Percentiles rank a stretch among this genome's conserved stretches.
phyloP scores from a whole-genome alignment of 2,797 vertebrate genomes.

The Hoplostethus mediterraneus region DNA sequence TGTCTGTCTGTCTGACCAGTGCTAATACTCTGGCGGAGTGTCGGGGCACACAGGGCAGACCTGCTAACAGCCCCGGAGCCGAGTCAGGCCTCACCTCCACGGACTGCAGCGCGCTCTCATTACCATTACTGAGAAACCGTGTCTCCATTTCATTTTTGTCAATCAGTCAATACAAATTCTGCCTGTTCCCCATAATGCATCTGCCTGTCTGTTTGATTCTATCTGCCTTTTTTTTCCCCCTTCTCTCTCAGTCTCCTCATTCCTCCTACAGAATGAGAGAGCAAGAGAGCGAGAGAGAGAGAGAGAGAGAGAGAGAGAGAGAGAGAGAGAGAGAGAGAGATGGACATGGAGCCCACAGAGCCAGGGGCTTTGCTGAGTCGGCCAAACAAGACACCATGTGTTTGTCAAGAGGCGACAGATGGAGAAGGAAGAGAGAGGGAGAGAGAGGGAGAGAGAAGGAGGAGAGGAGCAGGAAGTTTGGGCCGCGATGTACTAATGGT shows the following conservation, averaged over 20 bases:
- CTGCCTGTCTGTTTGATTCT: neutral
- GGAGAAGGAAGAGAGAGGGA: slow-evolving; percentile 62
- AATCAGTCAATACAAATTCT: no score
- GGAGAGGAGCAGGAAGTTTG: slow-evolving; percentile 42
- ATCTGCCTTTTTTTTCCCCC: neutral
- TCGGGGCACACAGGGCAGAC: slow-evolving; percentile 45
- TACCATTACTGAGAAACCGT: neutral
- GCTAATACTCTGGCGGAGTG: slow-evolving; percentile 43
- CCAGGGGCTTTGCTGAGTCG: slow-evolving; percentile 68
- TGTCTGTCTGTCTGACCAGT: slow-evolving; percentile 15
- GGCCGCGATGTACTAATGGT: slow-evolving; percentile 26
- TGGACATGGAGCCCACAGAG: slow-evolving; percentile 39
- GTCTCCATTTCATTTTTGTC: slow-evolving; percentile 5
- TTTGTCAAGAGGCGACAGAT: slow-evolving; percentile 75
- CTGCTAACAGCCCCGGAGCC: slow-evolving; percentile 19
- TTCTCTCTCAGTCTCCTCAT: neutral
- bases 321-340: slow-evolving; percentile 4
- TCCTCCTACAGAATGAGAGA: slow-evolving; percentile 4
- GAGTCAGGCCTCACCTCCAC: slow-evolving; percentile 3
- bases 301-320: slow-evolving; percentile 8
- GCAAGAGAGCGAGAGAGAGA: slow-evolving; percentile 23
- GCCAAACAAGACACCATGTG: slow-evolving; percentile 75
- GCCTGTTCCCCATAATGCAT: neutral
- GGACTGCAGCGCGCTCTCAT: slow-evolving; percentile 10
- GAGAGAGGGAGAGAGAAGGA: slow-evolving; percentile 24